Evolutionary conservation across 1,140 invertebrate species (phyloP).

Genomic region (Archivesica marissinica): DNA sequence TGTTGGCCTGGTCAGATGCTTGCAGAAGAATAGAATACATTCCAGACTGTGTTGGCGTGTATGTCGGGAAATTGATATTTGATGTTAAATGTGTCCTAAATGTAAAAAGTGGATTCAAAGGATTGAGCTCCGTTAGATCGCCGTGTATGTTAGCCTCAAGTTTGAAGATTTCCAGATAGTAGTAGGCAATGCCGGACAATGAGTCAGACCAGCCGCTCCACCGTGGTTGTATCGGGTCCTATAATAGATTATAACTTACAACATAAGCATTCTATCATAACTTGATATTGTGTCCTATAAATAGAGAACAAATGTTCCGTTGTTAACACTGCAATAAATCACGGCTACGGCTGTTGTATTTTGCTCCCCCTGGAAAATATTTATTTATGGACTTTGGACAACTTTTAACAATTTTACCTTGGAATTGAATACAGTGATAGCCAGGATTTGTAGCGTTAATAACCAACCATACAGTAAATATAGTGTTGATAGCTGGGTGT

Average conservation of each 20-base stretch:
- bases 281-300: background rate
- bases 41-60: background rate
- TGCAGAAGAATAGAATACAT: slow-evolving; percentile 60
- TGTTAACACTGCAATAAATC: too few relatives aligned
- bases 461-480: too few relatives aligned
- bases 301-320: too few relatives aligned
- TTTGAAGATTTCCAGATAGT: slow-evolving; percentile 40
- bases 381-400: background rate
- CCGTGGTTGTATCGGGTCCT: background rate
- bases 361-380: background rate
- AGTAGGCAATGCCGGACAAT: slow-evolving; percentile 35
- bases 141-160: slow-evolving; percentile 16
- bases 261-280: background rate
- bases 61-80: background rate
- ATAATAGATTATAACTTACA: background rate
- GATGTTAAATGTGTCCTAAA: background rate
- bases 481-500: too few relatives aligned
- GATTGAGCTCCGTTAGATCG: slow-evolving; percentile 25
- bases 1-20: slow-evolving; percentile 64
- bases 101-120: slow-evolving; percentile 5
- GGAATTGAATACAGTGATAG: too few relatives aligned
- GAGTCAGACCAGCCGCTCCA: slow-evolving; percentile 53
- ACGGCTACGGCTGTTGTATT: background rate
- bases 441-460: too few relatives aligned
- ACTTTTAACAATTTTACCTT: background rate